A percentile compares a stretch with the other conserved stretches of the same genome.
Evolutionary conservation across 2,113 vertebrate species (phyloP).

Genomic region (Istiophorus platypterus): DNA sequence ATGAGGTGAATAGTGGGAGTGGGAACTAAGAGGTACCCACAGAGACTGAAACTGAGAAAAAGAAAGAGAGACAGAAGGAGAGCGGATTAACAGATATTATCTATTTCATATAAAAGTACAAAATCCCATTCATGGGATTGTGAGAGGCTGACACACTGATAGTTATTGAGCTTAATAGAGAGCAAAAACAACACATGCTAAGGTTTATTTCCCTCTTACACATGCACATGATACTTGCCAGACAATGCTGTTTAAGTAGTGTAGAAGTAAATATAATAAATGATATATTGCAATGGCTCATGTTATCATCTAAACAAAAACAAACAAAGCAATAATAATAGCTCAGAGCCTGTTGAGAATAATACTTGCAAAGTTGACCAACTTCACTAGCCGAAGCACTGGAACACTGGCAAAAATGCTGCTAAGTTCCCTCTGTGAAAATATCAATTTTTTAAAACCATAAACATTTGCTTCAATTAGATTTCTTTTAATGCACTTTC

Average conservation of each 20-base stretch:
- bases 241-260: background rate
- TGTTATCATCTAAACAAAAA: background rate
- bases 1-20: constrained; percentile 54
- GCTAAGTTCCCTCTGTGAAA: constrained; percentile 21
- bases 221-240: background rate
- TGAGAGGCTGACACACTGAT: background rate
- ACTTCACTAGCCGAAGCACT: background rate
- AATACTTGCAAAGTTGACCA: background rate
- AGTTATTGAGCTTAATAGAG: constrained; percentile 36
- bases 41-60: constrained; percentile 39
- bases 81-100: constrained; percentile 45
- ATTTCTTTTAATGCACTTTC: constrained; percentile 23
- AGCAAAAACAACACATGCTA: constrained; percentile 15
- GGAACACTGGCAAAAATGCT: constrained; percentile 4
- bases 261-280: background rate
- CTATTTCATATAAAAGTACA: constrained; percentile 40
- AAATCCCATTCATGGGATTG: constrained; percentile 14
- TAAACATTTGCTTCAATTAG: constrained; percentile 20
- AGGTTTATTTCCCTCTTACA: background rate
- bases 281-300: background rate
- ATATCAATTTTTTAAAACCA: constrained; percentile 24
- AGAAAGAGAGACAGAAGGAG: constrained; percentile 22
- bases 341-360: constrained; percentile 16
- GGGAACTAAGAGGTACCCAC: constrained; percentile 39
- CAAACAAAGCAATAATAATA: no score